A percentile compares a stretch with the other conserved stretches of the same genome.
These are phyloP conservation scores for Dromas ardeola DNA, from an alignment of 2,113 vertebrate species.

Conservation along the genomic window DNA sequence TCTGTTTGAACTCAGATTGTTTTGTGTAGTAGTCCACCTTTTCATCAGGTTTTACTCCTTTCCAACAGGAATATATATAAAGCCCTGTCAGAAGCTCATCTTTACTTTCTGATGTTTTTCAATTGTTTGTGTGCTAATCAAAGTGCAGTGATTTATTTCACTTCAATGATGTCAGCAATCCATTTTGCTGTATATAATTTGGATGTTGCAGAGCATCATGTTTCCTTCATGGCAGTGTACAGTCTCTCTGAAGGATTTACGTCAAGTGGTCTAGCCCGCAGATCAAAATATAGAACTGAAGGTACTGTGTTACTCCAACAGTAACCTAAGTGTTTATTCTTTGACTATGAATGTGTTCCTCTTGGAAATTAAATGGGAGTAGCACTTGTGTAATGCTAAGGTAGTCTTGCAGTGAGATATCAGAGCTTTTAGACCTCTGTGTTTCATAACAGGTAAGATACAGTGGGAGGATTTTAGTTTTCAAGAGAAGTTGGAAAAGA, in stretches of 20 bases:
- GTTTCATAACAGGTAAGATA: background rate
- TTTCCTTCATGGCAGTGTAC: background rate
- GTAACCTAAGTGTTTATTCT: background rate
- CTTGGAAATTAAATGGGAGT: background rate
- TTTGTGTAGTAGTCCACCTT: background rate
- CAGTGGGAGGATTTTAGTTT: background rate
- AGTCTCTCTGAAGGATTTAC: background rate
- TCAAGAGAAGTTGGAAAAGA: background rate
- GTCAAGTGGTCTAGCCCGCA: no score
- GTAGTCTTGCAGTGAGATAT: background rate
- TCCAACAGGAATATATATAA: background rate
- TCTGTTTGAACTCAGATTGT: background rate
- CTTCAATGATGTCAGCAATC: background rate
- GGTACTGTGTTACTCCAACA: background rate
- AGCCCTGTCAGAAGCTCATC: rapidly evolving
- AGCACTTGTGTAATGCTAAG: background rate
- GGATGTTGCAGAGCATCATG: background rate
- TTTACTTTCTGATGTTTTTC: background rate
- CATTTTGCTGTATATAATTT: background rate
- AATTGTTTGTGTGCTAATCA: background rate
- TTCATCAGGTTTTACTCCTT: background rate
- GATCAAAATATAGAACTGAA: background rate
- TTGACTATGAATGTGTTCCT: background rate
- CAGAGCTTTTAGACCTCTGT: rapidly evolving
- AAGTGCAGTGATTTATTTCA: background rate